Evolutionary conservation across 2,113 vertebrate species (phyloP), one percentile per base, ranked within the genome.

Genomic region (Tyrannus savana): DNA sequence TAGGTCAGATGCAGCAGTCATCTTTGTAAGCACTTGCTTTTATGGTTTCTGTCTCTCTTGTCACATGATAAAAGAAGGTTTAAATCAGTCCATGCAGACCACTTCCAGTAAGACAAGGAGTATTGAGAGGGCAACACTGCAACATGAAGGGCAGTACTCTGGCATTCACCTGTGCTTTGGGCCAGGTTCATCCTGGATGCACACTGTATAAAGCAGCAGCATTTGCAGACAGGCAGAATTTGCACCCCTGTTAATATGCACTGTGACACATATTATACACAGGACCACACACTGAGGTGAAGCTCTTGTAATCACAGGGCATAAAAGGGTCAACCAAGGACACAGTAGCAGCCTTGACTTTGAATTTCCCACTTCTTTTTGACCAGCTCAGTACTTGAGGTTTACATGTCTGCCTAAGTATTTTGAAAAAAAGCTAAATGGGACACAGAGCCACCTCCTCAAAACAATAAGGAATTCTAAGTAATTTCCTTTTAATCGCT

Each of bases 1-100:
- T 88, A 97, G 97, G 96, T 97, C 97, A 96, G 87, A 93, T 96
- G 92, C 46, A 80, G 90, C 90, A 92, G 81, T 90, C 85, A 85
- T 92, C 86, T 87, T 79, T 50, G n/a, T 64, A 93, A 95, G 89
- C 91, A 96, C 77, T 95, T 95, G 92, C 30, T 97, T 93, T 77
- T 82, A 69, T 62, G 52, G 33, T 94, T 95, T 95, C 69, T 91
- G 46, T 77, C 58, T 95, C 42, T 80, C 46, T 50, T 30, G 19
- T 83, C 63, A 69, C 30, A 8, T 55, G 72, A 46, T 47, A 72
- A 75, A 89, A 59, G 33, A 58, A 3, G 0, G 37, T 87, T 93
- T 75, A 87, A 83, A 79, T 87, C 37, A 94, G 39, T 37, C 55
- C 15, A 2, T 41, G 62, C 30, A 89, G 60, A 79, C 27, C 30